phyloP scores from a whole-genome alignment of 64 coral and sea anemone genomes.

The Acropora yongei region DNA sequence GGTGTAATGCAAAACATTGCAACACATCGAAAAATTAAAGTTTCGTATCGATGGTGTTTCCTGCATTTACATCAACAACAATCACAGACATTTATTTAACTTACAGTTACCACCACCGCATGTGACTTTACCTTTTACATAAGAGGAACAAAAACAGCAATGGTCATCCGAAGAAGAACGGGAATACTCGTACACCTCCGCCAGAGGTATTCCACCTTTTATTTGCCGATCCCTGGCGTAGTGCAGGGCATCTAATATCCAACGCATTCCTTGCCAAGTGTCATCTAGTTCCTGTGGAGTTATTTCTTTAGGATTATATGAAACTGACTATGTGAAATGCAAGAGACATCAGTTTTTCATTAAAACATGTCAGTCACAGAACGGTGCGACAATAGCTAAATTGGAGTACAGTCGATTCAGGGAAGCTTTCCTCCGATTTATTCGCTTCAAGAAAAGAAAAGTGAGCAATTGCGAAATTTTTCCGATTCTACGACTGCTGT shows the following conservation, averaged over 20 bases:
- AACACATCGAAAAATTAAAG: too few species aligned
- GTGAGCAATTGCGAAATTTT: too few species aligned
- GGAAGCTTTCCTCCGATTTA: too few species aligned
- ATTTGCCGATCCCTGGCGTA: slow-evolving; percentile 97
- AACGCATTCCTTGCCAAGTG: slow-evolving; percentile 99
- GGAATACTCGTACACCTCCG: slow-evolving; percentile 85
- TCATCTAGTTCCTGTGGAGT: slow-evolving; percentile 89
- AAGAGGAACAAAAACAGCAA: slow-evolving; percentile 34
- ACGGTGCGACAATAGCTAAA: too few species aligned
- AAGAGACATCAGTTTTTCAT: too few species aligned
- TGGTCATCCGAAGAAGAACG: slow-evolving; percentile 56
- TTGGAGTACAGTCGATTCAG: too few species aligned
- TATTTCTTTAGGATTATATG: neutral
- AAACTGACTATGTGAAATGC: too few species aligned
- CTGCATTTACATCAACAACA: neutral
- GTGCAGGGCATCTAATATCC: slow-evolving; percentile 93
- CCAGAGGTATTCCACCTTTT: slow-evolving; percentile 94
- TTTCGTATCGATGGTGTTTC: too few species aligned
- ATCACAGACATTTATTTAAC: neutral
- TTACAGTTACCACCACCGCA: slow-evolving; percentile 39
- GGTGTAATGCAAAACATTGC: too few species aligned
- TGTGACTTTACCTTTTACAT: slow-evolving; percentile 41
- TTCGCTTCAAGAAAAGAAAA: too few species aligned
- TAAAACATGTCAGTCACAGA: too few species aligned
- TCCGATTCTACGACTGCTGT: too few species aligned